phyloP scores from a whole-genome alignment of 2,113 vertebrate genomes.

The Bubo blakistoni region DNA sequence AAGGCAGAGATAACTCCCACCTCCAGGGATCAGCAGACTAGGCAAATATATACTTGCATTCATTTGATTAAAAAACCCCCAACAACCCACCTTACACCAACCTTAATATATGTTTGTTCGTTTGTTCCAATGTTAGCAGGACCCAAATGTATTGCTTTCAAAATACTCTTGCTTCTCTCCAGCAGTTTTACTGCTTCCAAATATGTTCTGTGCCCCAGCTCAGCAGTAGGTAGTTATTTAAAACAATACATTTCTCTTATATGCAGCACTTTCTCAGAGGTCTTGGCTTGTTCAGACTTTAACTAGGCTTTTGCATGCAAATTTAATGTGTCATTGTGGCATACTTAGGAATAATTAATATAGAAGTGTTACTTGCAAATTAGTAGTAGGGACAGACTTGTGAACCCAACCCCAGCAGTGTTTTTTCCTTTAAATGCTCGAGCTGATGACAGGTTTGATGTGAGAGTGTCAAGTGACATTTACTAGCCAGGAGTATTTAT shows the following conservation, averaged over 20 bases:
- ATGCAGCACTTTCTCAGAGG: not conserved
- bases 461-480: conserved; percentile 47
- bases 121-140: not conserved
- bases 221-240: conserved; percentile 27
- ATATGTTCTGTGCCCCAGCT: not conserved
- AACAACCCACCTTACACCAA: too few relatives aligned
- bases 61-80: not conserved
- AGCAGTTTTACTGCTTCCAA: not conserved
- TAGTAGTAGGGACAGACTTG: not conserved
- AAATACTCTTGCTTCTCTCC: not conserved
- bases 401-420: not conserved
- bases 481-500: conserved; percentile 41
- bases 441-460: conserved; percentile 37
- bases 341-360: conserved; percentile 37
- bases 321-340: conserved; percentile 33
- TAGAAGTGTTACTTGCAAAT: not conserved
- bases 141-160: not conserved
- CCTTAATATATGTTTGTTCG: not conserved
- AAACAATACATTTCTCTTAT: conserved; percentile 22
- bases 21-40: not conserved
- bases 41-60: not conserved
- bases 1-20: not conserved
- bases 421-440: not conserved
- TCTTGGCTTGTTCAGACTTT: conserved; percentile 12
- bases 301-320: conserved; percentile 35